These are phyloP conservation scores for Dicerorhinus sumatrensis DNA, from an alignment of 2,113 vertebrate species.

Conservation along the genomic window DNA sequence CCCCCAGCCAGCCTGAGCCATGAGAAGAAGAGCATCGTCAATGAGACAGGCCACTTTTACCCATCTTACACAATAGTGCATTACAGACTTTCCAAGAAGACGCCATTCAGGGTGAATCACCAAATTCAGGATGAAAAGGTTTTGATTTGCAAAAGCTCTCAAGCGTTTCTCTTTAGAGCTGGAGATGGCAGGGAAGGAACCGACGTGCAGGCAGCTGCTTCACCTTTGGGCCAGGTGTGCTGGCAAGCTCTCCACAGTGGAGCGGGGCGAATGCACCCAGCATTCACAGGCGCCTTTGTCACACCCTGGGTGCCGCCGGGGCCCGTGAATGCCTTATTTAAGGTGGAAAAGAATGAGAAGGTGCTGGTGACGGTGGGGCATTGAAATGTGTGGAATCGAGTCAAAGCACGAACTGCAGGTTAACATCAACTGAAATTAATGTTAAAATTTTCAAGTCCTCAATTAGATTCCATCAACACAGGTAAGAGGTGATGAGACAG, in stretches of 20 bases:
- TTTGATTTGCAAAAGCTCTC: conserved; percentile 75
- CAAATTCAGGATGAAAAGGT: conserved; percentile 76
- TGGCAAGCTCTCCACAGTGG: background rate
- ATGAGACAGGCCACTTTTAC: conserved; percentile 74
- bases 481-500: background rate
- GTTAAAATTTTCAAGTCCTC: conserved; percentile 22
- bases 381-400: background rate
- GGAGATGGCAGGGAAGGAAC: conserved; percentile 66
- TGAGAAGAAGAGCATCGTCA: conserved; percentile 50
- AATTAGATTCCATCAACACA: conserved; percentile 20
- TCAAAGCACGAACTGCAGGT: background rate
- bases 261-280: background rate
- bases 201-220: background rate
- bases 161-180: conserved; percentile 66
- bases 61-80: conserved; percentile 64
- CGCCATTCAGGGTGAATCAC: conserved; percentile 70
- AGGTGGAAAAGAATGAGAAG: background rate
- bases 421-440: background rate
- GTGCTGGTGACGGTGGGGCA: background rate
- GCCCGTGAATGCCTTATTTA: conserved; percentile 45
- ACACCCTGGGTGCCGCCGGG: background rate
- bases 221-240: conserved; percentile 61
- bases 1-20: background rate
- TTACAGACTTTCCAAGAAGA: conserved; percentile 80
- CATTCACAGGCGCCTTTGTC: conserved; percentile 57